Base-by-base conservation (phyloP, 2,888 invertebrate genomes). In the Eristalinus aeneus region DNA sequence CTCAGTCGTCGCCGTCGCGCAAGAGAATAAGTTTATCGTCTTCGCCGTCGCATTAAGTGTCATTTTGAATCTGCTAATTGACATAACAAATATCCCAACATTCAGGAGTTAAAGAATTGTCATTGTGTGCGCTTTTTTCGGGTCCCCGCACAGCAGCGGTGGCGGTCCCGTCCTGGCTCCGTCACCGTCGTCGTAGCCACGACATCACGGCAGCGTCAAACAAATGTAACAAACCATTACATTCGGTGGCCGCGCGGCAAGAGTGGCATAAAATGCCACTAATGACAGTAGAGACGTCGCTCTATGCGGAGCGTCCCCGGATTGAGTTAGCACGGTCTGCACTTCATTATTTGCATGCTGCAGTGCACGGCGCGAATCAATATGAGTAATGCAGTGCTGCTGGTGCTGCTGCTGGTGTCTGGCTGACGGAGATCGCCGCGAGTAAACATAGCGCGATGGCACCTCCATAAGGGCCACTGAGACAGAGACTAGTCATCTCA, bases 1-100 rank as follows among this genome's bases (percentile, higher is more conserved):
- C 68, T 63, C 79, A 58, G 67, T 27, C 31, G 68, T 32, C 27
- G 75, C 65, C 65, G 60, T 72, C 72, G 82, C 73, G 34, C 78
- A 67, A 12, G 31, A 69, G 82, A 82, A 82, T 82, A 86, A 82
- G 86, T 86, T 86, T 86, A 81, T 87, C 87, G 88, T 75, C 75
- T 69, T 84, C 88, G 87, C 88, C 88, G 86, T 85, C 91, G 92
- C 91, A 90, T 91, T 90, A 90, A 91, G 91, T 92, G 92, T 92
- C 92, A 90, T 91, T 91, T 91, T 90, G 90, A 90, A 90, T 90
- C 91, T 91, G 92, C 92, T 92, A 92, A 92, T 92, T 92, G 92
- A 92, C 92, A 92, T 91, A 89, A 89, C 89, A 90, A 89, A 90
- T 89, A 90, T 89, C 88, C 74, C 82, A 78, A 71, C 86, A 86